Conservation (phyloP, 2,888 invertebrate genomes). For the Glyphotaelius pellucidus region DNA sequence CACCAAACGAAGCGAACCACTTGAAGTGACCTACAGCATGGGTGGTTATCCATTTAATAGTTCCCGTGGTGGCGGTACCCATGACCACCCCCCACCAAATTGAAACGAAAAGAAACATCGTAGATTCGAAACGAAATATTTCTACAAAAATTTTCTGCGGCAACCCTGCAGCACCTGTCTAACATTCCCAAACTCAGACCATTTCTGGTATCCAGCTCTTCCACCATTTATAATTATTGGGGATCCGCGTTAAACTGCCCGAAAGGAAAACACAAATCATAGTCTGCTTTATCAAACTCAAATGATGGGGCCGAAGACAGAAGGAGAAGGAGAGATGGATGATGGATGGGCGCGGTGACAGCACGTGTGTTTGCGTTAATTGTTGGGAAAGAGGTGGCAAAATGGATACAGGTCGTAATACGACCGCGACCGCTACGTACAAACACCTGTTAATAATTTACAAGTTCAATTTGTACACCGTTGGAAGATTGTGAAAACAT, state of each 20-base stretch:
- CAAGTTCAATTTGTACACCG: not conserved
- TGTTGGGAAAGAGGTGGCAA: not conserved
- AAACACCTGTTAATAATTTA: not conserved
- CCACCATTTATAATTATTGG: constrained; percentile 9
- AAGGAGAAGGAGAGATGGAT: no score
- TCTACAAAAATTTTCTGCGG: no score
- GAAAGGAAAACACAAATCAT: constrained; percentile 8
- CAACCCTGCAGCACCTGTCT: not conserved
- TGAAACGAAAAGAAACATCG: not conserved
- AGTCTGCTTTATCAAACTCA: not conserved
- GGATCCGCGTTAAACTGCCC: not conserved
- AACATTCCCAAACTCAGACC: not conserved
- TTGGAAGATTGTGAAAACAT: not conserved
- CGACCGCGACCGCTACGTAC: not conserved
- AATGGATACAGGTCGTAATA: not conserved
- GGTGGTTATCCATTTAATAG: no score
- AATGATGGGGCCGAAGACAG: constrained; percentile 13
- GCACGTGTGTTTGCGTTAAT: not conserved
- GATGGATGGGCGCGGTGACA: not conserved
- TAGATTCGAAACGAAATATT: not conserved
- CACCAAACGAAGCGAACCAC: no score
- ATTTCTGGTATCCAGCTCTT: not conserved
- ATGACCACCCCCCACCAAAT: no score
- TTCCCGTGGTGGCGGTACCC: no score
- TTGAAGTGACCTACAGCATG: no score